These are phyloP conservation scores for Conopomorpha cramerella DNA, from an alignment of 1,140 invertebrate genomes.

Conservation along the genomic window DNA sequence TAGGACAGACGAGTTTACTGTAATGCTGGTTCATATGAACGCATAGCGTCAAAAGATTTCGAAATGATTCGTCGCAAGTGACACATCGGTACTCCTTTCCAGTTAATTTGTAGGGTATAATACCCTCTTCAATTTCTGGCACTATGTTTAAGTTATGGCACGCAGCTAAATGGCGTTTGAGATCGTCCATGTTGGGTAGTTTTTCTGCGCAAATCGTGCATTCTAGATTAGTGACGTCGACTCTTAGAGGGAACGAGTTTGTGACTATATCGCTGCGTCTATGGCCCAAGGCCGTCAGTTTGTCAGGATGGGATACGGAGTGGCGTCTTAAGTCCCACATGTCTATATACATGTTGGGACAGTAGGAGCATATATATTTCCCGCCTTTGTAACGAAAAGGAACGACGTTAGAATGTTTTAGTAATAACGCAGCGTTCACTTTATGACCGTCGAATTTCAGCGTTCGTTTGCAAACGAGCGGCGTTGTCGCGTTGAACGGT, in stretches of 20 bases:
- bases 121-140: constrained; percentile 24
- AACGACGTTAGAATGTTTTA: constrained; percentile 36
- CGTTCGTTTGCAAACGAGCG: too few species aligned
- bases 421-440: constrained; percentile 39
- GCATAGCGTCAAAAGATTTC: constrained; percentile 49
- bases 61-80: constrained; percentile 40
- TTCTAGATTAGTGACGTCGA: constrained; percentile 27
- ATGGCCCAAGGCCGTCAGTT: constrained; percentile 23
- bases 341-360: constrained; percentile 26
- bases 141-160: constrained; percentile 26
- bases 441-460: constrained; percentile 42
- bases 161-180: constrained; percentile 27
- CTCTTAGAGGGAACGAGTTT: too few species aligned
- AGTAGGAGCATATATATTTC: constrained; percentile 31
- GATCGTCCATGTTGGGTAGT: constrained; percentile 17
- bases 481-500: too few species aligned
- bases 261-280: constrained; percentile 15
- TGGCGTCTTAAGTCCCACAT: constrained; percentile 24
- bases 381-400: constrained; percentile 43
- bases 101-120: constrained; percentile 39
- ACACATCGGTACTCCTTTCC: constrained; percentile 34
- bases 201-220: constrained; percentile 25
- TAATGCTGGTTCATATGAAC: constrained; percentile 52
- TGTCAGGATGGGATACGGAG: constrained; percentile 19
- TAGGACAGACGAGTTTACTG: constrained; percentile 50